Evolutionary conservation across 2,797 vertebrate genomes (phyloP).

Genomic region (Benthosema pterotum): DNA sequence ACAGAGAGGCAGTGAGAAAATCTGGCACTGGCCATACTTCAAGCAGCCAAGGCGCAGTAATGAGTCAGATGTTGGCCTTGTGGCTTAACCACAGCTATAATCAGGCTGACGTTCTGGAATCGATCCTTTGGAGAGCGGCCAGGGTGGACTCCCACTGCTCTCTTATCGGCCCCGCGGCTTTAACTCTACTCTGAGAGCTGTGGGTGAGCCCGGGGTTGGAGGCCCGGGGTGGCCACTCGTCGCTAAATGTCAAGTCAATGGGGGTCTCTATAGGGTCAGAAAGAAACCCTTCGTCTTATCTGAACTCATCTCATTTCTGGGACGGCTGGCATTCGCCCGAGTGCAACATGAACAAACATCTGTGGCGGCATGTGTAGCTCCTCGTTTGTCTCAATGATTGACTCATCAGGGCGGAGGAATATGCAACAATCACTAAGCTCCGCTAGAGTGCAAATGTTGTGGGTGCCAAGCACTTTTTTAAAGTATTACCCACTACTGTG

Average conservation of each 20-base stretch:
- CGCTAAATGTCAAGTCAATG: background rate
- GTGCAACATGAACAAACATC: no score
- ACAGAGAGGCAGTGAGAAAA: background rate
- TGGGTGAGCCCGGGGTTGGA: constrained; percentile 24
- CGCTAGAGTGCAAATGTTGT: no score
- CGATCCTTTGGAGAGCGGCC: constrained; percentile 5
- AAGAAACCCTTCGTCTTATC: background rate
- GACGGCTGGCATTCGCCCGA: no score
- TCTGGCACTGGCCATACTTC: background rate
- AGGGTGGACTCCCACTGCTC: background rate
- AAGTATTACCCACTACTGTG: no score
- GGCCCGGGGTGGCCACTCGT: background rate
- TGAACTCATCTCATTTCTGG: no score
- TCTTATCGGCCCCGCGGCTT: constrained; percentile 1
- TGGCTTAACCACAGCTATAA: constrained; percentile 40
- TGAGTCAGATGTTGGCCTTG: constrained; percentile 38
- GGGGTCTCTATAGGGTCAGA: rapidly evolving
- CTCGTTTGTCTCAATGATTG: no score
- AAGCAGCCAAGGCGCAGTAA: constrained; percentile 16
- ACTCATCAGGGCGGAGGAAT: no score
- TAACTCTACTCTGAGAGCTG: constrained; percentile 1
- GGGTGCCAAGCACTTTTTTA: no score
- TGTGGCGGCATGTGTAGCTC: no score
- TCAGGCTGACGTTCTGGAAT: constrained; percentile 45
- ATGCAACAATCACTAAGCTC: no score